A percentile compares a stretch with the other conserved stretches of the same genome.
phyloP scores from a whole-genome alignment of 2,113 vertebrate species.

The Phoxinus phoxinus region DNA sequence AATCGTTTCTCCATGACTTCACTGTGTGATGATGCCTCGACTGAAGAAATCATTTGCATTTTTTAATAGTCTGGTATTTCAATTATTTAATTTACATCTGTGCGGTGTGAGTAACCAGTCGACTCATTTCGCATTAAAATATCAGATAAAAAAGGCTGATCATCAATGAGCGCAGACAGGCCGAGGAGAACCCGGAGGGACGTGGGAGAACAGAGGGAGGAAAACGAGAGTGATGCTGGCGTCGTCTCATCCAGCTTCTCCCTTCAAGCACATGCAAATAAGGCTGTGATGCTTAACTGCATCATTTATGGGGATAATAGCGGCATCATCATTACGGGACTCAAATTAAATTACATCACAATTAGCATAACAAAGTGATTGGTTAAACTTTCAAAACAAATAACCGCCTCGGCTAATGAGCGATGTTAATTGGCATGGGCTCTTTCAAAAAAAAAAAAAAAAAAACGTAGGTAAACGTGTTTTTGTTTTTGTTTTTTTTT shows the following conservation, averaged over 20 bases:
- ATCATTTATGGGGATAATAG: conserved; percentile 99
- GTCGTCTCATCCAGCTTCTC: conserved; percentile 84
- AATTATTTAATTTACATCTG: conserved; percentile 86
- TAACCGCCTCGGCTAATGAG: conserved; percentile 98
- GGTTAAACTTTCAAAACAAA: conserved; percentile 99
- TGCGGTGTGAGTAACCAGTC: conserved; percentile 84
- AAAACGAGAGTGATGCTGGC: conserved; percentile 85
- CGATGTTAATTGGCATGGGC: conserved; percentile 94
- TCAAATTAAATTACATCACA: conserved; percentile 99
- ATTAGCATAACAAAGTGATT: conserved; percentile 99
- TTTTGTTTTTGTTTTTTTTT: conserved; percentile 87
- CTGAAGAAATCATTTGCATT: conserved; percentile 66
- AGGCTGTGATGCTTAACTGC: conserved; percentile 99
- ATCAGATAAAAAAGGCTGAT: conserved; percentile 92
- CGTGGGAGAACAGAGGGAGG: conserved; percentile 91
- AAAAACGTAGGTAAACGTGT: conserved; percentile 98
- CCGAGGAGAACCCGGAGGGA: conserved; percentile 92
- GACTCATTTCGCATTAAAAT: conserved; percentile 83
- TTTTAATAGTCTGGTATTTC: conserved; percentile 76
- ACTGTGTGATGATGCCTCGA: conserved; percentile 62
- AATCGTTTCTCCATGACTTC: conserved; percentile 74
- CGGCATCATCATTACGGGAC: conserved; percentile 99
- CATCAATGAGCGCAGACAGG: conserved; percentile 92
- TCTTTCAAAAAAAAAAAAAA: conserved; percentile 87
- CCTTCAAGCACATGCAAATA: conserved; percentile 99